Percentiles rank a stretch among this genome's conserved stretches.
Evolutionary conservation across 2,113 vertebrate species (phyloP).

Genomic region (Choloepus hoffmanni): DNA sequence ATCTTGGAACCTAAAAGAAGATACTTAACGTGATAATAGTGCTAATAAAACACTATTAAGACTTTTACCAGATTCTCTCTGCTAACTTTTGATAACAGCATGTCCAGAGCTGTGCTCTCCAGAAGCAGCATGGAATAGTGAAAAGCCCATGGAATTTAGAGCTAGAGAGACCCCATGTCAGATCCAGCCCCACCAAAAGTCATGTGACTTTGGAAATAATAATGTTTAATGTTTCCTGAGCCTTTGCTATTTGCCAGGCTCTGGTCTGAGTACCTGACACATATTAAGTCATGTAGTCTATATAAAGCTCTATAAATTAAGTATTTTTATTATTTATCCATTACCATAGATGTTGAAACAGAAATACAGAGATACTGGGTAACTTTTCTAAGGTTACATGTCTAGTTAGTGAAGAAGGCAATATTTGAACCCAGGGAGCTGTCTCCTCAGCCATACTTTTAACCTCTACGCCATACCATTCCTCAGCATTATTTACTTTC

Average conservation of each 20-base stretch:
- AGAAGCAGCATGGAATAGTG: not conserved
- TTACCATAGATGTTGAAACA: not conserved
- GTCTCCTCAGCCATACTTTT: not conserved
- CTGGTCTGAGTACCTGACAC: not conserved
- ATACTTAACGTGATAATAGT: not conserved
- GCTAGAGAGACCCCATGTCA: not conserved
- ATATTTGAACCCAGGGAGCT: not conserved
- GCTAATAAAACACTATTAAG: not conserved
- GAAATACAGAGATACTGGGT: not conserved
- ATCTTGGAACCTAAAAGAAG: not conserved
- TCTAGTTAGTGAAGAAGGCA: not conserved
- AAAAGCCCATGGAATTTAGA: not conserved
- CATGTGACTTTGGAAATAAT: not conserved
- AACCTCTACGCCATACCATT: not conserved
- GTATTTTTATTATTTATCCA: not conserved
- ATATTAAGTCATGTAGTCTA: not conserved
- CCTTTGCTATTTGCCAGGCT: constrained; percentile 1
- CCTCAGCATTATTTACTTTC: not conserved
- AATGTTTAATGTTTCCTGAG: not conserved
- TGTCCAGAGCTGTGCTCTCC: not conserved
- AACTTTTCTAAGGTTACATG: not conserved
- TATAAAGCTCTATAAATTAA: constrained; percentile 13
- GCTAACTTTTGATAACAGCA: not conserved
- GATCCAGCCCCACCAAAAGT: not conserved
- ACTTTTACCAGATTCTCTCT: not conserved